phyloP scores from a whole-genome alignment of 2,113 vertebrate genomes.

The Etheostoma cragini region DNA sequence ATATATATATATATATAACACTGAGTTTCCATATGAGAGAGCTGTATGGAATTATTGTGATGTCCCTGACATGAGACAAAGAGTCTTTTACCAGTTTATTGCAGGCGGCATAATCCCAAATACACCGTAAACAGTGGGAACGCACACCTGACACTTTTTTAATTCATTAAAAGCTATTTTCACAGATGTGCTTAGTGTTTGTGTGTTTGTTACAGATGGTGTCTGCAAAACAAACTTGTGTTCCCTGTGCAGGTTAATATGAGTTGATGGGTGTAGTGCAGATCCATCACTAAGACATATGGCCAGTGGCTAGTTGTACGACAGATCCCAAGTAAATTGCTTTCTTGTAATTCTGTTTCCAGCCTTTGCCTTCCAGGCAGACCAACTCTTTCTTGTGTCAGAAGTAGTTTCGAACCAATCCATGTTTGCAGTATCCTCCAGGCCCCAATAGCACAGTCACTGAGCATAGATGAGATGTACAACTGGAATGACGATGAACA shows the following conservation, averaged over 20 bases:
- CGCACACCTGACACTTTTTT: neutral
- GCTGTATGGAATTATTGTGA: neutral
- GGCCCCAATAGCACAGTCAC: neutral
- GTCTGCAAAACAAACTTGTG: neutral
- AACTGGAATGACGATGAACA: neutral
- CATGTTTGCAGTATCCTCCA: conserved; percentile 12
- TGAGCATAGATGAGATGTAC: conserved; percentile 12
- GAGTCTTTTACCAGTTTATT: neutral
- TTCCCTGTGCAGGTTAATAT: conserved; percentile 10
- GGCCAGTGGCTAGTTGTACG: conserved; percentile 37
- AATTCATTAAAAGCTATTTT: neutral
- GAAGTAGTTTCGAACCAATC: conserved; percentile 18
- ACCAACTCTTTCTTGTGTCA: conserved; percentile 18
- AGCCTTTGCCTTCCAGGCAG: conserved; percentile 26
- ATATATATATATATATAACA: too few relatives aligned
- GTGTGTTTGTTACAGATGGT: neutral
- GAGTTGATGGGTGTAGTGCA: neutral
- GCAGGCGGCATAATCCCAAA: neutral
- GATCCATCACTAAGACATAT: conserved; percentile 20
- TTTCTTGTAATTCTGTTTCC: conserved; percentile 40
- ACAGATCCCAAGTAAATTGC: conserved; percentile 43
- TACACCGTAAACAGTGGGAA: neutral
- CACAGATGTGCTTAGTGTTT: neutral
- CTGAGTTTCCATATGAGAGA: neutral
- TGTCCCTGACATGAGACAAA: neutral